Base-by-base conservation (phyloP, 2,797 vertebrate genomes). In the Fistularia commersonii region DNA sequence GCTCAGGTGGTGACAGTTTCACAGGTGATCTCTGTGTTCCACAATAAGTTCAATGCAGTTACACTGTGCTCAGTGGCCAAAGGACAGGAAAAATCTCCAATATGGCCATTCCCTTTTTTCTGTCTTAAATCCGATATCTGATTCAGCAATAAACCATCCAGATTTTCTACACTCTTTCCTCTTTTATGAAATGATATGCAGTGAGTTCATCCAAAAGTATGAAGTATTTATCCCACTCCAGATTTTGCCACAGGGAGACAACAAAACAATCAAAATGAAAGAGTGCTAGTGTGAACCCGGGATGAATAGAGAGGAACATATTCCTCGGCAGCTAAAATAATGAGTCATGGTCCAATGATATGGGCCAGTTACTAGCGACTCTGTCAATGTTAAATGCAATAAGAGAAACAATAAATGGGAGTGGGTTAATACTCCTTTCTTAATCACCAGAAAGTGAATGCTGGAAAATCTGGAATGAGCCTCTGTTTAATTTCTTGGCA, bases 381-480 rank as follows among this genome's bases (percentile, higher is more conserved):
- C 23, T 23, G 23, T 4, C 23, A 23, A 23, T 23, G 23, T 23
- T 2, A 23, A 23, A 23, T 23, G 23, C 23, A 23, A 2, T 23
- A 2, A 23, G 23, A 23, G 23, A 23, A 23, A 35, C 51, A 57
- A 65, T 74, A 62, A 69, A 55, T 70, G 54, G 64, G 71, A 72
- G 69, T 48, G 11, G 39, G 33, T 57, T 40, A 49, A 37, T 8
- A 23, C 49, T 64, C 44, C 36, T 39, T 64, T 44, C 41, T 63
- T 65, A 53, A 56, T 68, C 41, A 46, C 15, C 46, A 51, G 23
- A 23, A 4, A 23, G 23, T 2, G 42, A 56, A 54, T 42, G 49
- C 61, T 41, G 50, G 65, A 52, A 76, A 78, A 55, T 47, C 65
- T 46, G 11, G 40, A 68, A 42, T 39, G 43, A 62, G 55, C 45